A percentile compares a stretch with the other conserved stretches of the same genome.
phyloP scores from a whole-genome alignment of 2,888 invertebrate genomes.

The Hofmannophila pseudospretella region DNA sequence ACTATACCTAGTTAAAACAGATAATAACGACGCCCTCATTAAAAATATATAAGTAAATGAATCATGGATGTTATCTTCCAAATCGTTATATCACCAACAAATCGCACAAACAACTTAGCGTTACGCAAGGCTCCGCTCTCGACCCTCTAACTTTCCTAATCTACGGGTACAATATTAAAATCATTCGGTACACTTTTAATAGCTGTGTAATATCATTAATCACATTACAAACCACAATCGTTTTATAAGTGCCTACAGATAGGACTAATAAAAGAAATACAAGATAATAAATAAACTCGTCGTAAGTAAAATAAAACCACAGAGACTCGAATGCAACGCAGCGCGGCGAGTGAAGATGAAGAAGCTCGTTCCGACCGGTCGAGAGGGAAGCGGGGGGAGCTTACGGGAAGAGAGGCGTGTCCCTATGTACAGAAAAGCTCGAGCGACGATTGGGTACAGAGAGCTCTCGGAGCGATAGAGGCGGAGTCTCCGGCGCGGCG shows the following conservation, averaged over 20 bases:
- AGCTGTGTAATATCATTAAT: slow-evolving; percentile 30
- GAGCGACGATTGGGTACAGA: slow-evolving; percentile 37
- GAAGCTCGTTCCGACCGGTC: slow-evolving; percentile 9
- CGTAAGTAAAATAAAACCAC: slow-evolving; percentile 21
- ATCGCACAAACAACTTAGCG: background rate
- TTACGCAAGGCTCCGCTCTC: background rate
- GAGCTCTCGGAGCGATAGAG: slow-evolving; percentile 36
- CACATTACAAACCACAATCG: slow-evolving; percentile 37
- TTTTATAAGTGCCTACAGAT: slow-evolving; percentile 40
- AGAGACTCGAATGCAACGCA: slow-evolving; percentile 16
- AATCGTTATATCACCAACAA: background rate
- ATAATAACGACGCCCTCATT: no score
- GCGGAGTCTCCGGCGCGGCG: slow-evolving; percentile 37
- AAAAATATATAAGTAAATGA: background rate
- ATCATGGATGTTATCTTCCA: background rate
- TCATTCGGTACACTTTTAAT: slow-evolving; percentile 24
- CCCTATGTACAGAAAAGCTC: slow-evolving; percentile 64
- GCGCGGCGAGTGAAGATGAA: slow-evolving; percentile 15
- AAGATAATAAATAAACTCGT: slow-evolving; percentile 36
- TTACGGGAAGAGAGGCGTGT: slow-evolving; percentile 40
- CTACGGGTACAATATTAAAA: background rate
- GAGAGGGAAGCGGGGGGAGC: slow-evolving; percentile 24
- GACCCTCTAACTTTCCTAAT: background rate
- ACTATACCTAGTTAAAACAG: no score
- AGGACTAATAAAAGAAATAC: slow-evolving; percentile 30